Evolutionary conservation across 2,888 invertebrate genomes (phyloP), one percentile per base, ranked within the genome.

Genomic region (Eustalomyia histrio): DNA sequence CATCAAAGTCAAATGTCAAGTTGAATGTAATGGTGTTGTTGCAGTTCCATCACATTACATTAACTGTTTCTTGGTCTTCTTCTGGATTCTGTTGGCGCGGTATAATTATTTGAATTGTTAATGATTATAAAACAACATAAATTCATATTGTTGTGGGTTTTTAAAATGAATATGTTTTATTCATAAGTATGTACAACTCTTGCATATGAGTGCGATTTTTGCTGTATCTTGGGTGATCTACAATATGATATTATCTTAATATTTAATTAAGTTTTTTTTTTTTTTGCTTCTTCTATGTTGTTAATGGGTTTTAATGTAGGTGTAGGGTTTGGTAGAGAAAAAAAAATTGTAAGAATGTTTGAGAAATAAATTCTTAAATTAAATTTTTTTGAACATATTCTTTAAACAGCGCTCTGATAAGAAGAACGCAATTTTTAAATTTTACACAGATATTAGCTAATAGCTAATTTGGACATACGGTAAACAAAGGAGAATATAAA

Each of bases 1-100:
- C 65, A 65, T 71, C 74, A 69, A 78, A 78, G 81, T 78, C 81
- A 81, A 81, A 81, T 74, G 81, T 81, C 81, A 81, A 78, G 74
- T 75, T 78, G 60, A 75, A 71, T 29, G 29, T 4, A 29, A 29
- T 29, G 7, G 24, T 61, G 10, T 61, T 76, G 16, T 16, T 29
- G 24, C n/a, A 57, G 24, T 57, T 29, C 55, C 64, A 78, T 35
- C 16, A 55, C 55, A 73, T 63, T 63, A 67, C 29, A 76, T 69
- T 76, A 9, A 17, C 55, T 7, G 47, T 21, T 21, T 53, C 16
- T 58, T 35, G 14, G 17, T 17, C 16, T 43, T 47, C 29, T n/a
- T 72, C 55, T 72, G 67, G 64, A n/a, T 47, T 47, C 43, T 47
- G 43, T 47, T 47, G 43, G 72, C 78, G 78, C 78, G 78, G 78